Conservation (phyloP, 64 coral and sea anemone species). For the Hydrozoanthus tunicans region DNA sequence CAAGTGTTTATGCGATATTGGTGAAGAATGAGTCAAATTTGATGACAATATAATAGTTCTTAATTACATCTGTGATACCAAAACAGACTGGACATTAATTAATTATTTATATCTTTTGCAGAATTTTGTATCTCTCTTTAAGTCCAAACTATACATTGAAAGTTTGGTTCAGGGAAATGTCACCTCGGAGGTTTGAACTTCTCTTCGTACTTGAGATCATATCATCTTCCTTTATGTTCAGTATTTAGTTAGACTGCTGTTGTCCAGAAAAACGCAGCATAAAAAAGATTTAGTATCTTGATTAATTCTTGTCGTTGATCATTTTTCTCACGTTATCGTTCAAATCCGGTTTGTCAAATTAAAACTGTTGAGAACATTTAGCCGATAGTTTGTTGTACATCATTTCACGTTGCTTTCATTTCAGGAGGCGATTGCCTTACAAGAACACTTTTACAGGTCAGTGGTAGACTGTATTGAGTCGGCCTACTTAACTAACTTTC, state of each 20-base stretch:
- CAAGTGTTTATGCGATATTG: no score
- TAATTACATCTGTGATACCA: no score
- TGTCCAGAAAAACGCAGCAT: no score
- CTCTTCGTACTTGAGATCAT: not conserved
- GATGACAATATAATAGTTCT: no score
- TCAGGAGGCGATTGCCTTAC: slow-evolving; percentile 27
- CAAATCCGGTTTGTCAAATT: no score
- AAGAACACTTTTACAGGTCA: slow-evolving; percentile 35
- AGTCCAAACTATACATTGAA: slow-evolving; percentile 80
- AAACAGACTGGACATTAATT: not conserved
- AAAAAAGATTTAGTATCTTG: no score
- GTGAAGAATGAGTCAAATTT: no score
- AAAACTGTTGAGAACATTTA: no score
- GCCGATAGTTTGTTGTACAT: not conserved
- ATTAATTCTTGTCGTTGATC: no score
- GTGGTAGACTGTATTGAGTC: not conserved
- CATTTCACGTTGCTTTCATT: not conserved
- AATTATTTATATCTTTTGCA: slow-evolving; percentile 23
- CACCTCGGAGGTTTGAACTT: slow-evolving; percentile 59
- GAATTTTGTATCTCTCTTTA: slow-evolving; percentile 77
- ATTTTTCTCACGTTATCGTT: no score
- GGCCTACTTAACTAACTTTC: not conserved
- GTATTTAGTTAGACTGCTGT: no score
- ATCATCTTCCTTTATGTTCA: not conserved
- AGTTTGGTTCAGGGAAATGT: slow-evolving; percentile 89